Conservation (phyloP, 1,140 invertebrate genomes). For the Protaetia brevitarsis region DNA sequence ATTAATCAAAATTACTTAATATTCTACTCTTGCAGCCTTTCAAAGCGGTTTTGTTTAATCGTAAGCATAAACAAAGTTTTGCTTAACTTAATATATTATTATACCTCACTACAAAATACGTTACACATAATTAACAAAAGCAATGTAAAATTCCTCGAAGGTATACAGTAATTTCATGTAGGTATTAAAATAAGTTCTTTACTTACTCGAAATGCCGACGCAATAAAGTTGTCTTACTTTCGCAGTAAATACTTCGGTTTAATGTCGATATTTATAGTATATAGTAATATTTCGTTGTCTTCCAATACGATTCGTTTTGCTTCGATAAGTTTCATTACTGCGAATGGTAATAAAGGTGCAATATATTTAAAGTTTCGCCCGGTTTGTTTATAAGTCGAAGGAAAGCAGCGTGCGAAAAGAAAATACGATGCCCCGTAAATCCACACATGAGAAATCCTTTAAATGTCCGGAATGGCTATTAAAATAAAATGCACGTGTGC, state of each 20-base stretch:
- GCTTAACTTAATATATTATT: too few species aligned
- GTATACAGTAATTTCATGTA: too few species aligned
- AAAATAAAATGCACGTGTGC: not conserved
- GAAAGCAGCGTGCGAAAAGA: constrained; percentile 3
- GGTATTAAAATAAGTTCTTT: not conserved
- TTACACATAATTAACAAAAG: too few species aligned
- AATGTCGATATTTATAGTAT: not conserved
- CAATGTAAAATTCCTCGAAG: too few species aligned
- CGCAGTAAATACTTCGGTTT: not conserved
- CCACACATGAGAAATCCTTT: not conserved
- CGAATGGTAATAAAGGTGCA: constrained; percentile 6
- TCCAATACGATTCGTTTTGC: not conserved
- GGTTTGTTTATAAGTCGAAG: constrained; percentile 1
- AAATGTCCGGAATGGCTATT: not conserved
- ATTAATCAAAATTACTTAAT: too few species aligned
- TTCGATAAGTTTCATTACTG: constrained; percentile 9
- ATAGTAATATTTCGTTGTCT: constrained; percentile 15
- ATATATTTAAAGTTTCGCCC: constrained; percentile 9
- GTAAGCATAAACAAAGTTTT: too few species aligned
- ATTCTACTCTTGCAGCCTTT: too few species aligned
- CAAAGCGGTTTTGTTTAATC: too few species aligned
- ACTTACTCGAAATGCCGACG: not conserved
- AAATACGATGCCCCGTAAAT: not conserved
- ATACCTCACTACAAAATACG: too few species aligned
- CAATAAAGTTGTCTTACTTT: not conserved